Percentiles rank a stretch among this genome's conserved stretches.
Evolutionary conservation across 2,888 invertebrate genomes (phyloP).

Genomic region (Dusona sp.): DNA sequence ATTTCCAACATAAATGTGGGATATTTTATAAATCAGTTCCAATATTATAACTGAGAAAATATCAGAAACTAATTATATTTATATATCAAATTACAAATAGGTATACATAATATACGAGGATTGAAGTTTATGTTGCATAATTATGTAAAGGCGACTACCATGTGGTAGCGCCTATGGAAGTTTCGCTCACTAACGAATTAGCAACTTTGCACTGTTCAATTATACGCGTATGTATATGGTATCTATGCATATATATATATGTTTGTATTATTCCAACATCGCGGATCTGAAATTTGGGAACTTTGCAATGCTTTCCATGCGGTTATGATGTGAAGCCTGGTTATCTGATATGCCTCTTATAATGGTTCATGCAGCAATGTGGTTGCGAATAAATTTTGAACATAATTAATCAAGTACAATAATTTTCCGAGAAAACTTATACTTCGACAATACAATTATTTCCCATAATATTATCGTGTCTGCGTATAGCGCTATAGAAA

Average conservation of each 20-base stretch:
- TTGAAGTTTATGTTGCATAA: conserved; percentile 6
- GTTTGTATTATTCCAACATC: conserved; percentile 5
- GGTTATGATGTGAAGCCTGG: conserved; percentile 26
- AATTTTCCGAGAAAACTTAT: background rate
- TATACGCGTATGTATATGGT: background rate
- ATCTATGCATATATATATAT: background rate
- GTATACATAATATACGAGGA: background rate
- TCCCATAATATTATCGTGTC: background rate
- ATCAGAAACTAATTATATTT: background rate
- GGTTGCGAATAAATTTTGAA: background rate
- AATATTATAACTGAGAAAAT: background rate
- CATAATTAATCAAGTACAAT: background rate
- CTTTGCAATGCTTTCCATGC: conserved; percentile 31
- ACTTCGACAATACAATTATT: background rate
- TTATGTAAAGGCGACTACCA: background rate
- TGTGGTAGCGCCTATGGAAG: background rate
- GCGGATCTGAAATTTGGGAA: conserved; percentile 56
- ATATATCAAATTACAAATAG: background rate
- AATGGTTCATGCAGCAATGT: background rate
- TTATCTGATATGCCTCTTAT: conserved; percentile 2
- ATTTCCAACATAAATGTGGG: no score
- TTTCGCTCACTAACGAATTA: conserved; percentile 37
- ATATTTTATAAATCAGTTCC: background rate
- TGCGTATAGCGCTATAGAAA: background rate
- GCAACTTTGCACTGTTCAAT: conserved; percentile 38